Percentiles rank a stretch among this genome's conserved stretches.
Evolutionary conservation across 2,113 vertebrate genomes (phyloP).

Genomic region (Centropus bengalensis): DNA sequence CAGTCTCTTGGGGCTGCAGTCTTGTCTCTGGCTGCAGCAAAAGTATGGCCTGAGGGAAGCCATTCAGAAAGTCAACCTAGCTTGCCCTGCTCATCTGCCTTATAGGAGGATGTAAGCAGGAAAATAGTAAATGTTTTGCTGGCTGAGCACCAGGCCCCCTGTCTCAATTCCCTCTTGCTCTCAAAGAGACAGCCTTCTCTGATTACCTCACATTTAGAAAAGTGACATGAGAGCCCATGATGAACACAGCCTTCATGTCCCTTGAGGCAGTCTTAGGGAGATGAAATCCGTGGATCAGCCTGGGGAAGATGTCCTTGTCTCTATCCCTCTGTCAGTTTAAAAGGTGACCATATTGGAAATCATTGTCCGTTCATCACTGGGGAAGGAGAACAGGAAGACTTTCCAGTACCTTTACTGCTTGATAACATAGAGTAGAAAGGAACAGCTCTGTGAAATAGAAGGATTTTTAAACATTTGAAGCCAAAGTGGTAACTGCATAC

Average conservation of each 20-base stretch:
- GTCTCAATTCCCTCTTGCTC: neutral
- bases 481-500: neutral
- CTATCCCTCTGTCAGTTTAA: neutral
- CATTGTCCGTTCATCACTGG: neutral
- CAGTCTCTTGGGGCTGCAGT: accelerated
- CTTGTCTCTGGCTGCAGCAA: neutral
- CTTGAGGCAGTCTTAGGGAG: neutral
- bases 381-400: neutral
- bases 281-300: neutral
- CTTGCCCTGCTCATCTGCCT: neutral
- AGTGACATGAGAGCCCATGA: neutral
- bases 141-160: neutral
- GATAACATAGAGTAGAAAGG: neutral
- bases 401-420: neutral
- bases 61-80: neutral
- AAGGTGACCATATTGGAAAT: neutral
- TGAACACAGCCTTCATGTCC: neutral
- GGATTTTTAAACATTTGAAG: neutral
- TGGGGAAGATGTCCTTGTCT: neutral
- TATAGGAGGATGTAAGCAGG: neutral
- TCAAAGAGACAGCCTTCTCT: neutral
- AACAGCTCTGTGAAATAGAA: neutral
- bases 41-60: neutral
- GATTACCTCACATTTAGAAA: neutral
- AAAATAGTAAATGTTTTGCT: neutral